Conservation (phyloP, 2,797 vertebrate species). For the Sebastes hubbsi region DNA sequence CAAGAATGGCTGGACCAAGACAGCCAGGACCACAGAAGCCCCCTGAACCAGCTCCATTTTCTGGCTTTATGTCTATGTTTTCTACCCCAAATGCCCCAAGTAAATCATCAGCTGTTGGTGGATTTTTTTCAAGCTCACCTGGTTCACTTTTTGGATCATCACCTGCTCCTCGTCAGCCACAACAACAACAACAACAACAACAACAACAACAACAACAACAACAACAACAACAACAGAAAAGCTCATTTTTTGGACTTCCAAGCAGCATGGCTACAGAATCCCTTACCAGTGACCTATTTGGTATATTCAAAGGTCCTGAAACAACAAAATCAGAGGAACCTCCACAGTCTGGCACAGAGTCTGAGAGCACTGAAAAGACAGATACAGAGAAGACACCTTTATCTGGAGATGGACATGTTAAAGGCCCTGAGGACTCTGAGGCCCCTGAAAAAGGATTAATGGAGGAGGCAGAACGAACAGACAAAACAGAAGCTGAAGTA, state of each 20-base stretch:
- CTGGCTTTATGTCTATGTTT: conserved; percentile 95
- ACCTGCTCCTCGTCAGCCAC: conserved; percentile 68
- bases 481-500: conserved; percentile 56
- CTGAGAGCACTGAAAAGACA: conserved; percentile 34
- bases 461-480: conserved; percentile 56
- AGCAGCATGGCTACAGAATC: conserved; percentile 83
- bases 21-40: conserved; percentile 76
- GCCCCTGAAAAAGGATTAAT: conserved; percentile 56
- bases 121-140: conserved; percentile 87
- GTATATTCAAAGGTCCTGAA: conserved; percentile 87
- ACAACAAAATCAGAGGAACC: conserved; percentile 68
- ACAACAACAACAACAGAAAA: conserved; percentile 84
- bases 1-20: conserved; percentile 66
- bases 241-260: conserved; percentile 88
- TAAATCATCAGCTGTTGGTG: conserved; percentile 84
- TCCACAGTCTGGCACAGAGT: conserved; percentile 32
- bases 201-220: conserved; percentile 79
- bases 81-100: conserved; percentile 81
- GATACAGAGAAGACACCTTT: conserved; percentile 28
- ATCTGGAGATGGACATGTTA: conserved; percentile 24
- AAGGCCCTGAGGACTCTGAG: conserved; percentile 32
- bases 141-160: conserved; percentile 80
- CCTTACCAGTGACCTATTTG: conserved; percentile 88
- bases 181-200: conserved; percentile 75
- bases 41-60: conserved; percentile 86